Evolutionary conservation across 1,140 invertebrate genomes (phyloP).

Genomic region (Periplaneta americana): DNA sequence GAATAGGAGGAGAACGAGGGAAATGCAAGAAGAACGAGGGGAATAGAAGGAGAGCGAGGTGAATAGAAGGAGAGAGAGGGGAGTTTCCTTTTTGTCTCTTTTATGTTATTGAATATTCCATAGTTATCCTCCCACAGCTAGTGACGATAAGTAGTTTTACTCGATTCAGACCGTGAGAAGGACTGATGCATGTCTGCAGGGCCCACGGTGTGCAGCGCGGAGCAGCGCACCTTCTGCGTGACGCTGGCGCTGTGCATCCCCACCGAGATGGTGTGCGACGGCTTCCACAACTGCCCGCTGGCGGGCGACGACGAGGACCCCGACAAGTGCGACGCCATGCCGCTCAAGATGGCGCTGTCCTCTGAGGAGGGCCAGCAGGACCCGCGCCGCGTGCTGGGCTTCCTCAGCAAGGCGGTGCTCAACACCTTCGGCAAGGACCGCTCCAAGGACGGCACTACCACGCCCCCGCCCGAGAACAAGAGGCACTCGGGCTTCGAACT

Average conservation of each 20-base stretch:
- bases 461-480: not conserved
- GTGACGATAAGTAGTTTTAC: too few species aligned
- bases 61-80: too few species aligned
- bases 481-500: not conserved
- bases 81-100: too few species aligned
- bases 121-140: too few species aligned
- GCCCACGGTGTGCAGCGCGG: not conserved
- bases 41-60: too few species aligned
- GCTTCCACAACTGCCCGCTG: conserved; percentile 49
- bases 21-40: too few species aligned
- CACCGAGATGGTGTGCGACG: conserved; percentile 52
- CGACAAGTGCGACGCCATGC: conserved; percentile 33
- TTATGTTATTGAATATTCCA: too few species aligned
- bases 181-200: too few species aligned
- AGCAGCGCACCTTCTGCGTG: not conserved
- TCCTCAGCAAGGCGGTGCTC: not conserved
- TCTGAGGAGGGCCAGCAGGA: not conserved
- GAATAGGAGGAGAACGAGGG: too few species aligned
- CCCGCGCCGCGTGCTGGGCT: not conserved
- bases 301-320: conserved; percentile 46
- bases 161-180: too few species aligned
- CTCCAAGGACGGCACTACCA: not conserved
- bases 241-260: conserved; percentile 47
- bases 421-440: not conserved
- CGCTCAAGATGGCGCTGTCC: not conserved